Evolutionary conservation across 2,888 invertebrate species (phyloP), one percentile per base, ranked within the genome.

Genomic region (Zelleria hepariella): DNA sequence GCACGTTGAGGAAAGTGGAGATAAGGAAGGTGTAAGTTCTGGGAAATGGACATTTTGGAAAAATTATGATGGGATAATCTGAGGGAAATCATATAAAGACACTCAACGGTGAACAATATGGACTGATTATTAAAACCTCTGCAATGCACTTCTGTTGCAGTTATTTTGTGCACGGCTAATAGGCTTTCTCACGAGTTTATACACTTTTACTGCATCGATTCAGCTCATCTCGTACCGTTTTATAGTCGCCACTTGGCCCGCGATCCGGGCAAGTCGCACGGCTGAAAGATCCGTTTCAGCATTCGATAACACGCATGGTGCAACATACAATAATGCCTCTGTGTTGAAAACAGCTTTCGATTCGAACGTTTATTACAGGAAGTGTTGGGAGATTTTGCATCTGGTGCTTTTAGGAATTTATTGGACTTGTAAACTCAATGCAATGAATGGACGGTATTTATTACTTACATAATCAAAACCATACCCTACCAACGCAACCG

Each of bases 111-210:
- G n/a, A n/a, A n/a, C n/a, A n/a, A n/a, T n/a, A n/a, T n/a, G n/a
- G n/a, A n/a, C n/a, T n/a, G n/a, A n/a, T 3, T 0, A 15, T 42
- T 2, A 42, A 42, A 15, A 15, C 15, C 4, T 42, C 10, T 15
- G 2, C 4, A 15, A 15, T 2, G 15, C 10, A 15, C 0, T 42
- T 42, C 32, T 42, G 32, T 42, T 42, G 15, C 32, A 42, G 10
- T 1, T 42, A 42, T 42, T 49, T 49, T 49, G 21, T 49, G 21
- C 5, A n/a, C 21, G 21, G 49, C 49, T 5, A n/a, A 68, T 65
- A 66, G 68, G 75, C 77, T 82, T 86, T 87, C 86, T 80, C 86
- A 85, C 81, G 80, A 47, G 52, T 58, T 49, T 32, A 47, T n/a
- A n/a, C n/a, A n/a, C n/a, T n/a, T n/a, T n/a, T n/a, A 52, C 57